Percentiles rank a stretch among this genome's conserved stretches.
phyloP scores from a whole-genome alignment of 2,888 invertebrate species.

The Limnephilus lunatus region DNA sequence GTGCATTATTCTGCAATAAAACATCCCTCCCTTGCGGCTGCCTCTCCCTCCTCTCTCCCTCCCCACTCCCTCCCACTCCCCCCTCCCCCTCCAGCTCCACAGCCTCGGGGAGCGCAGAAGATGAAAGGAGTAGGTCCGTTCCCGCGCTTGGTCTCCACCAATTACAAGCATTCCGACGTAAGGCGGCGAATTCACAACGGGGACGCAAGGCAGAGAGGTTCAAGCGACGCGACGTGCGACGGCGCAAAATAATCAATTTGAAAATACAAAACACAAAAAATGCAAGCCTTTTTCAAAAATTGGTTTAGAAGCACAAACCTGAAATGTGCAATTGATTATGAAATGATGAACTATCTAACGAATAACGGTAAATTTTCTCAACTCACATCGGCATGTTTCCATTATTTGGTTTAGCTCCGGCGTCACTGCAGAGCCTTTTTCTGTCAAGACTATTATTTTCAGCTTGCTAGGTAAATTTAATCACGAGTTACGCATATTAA shows the following conservation, averaged over 20 bases:
- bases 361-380: background rate
- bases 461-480: too few relatives aligned
- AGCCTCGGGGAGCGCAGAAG: conserved; percentile 48
- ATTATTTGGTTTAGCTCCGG: background rate
- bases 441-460: too few relatives aligned
- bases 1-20: conserved; percentile 31
- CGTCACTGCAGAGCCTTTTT: background rate
- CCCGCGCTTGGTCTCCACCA: conserved; percentile 65
- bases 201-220: background rate
- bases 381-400: background rate
- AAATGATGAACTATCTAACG: background rate
- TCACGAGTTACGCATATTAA: too few relatives aligned
- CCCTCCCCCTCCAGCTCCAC: background rate
- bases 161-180: conserved; percentile 64
- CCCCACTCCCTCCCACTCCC: background rate
- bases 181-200: conserved; percentile 63
- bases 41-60: background rate
- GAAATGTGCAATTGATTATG: background rate
- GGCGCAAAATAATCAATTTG: background rate
- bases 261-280: background rate
- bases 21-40: conserved; percentile 1
- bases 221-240: background rate
- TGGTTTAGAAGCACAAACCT: background rate
- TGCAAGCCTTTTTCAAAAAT: background rate
- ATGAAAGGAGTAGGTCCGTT: conserved; percentile 62